Evolutionary conservation across 2,888 invertebrate species (phyloP).

Genomic region (Noctua pronuba): DNA sequence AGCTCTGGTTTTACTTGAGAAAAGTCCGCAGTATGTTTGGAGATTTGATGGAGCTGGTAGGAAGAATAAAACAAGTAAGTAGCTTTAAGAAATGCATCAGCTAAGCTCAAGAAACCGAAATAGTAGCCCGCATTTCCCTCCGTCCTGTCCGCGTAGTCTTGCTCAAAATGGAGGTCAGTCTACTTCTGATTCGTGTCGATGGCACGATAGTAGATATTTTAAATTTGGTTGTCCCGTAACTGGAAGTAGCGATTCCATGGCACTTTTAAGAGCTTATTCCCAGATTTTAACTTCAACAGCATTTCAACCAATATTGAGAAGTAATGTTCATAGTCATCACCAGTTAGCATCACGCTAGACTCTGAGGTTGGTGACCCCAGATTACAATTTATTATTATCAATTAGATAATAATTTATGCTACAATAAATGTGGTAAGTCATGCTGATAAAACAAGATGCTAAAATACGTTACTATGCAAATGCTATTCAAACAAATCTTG

Average conservation of each 20-base stretch:
- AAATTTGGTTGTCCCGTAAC: background rate
- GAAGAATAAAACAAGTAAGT: background rate
- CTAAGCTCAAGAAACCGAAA: background rate
- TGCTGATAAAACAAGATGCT: background rate
- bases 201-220: background rate
- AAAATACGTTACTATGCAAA: slow-evolving; percentile 1
- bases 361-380: slow-evolving; percentile 3
- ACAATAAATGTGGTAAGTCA: slow-evolving; percentile 20
- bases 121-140: background rate
- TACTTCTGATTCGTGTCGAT: background rate
- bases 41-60: background rate
- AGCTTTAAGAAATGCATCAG: background rate
- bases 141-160: background rate
- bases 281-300: background rate
- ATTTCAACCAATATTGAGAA: background rate
- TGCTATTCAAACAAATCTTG: background rate
- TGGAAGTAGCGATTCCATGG: background rate
- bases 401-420: slow-evolving; percentile 18
- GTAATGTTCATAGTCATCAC: background rate
- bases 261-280: background rate
- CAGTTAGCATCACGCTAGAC: slow-evolving; percentile 6
- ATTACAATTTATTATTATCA: slow-evolving; percentile 13
- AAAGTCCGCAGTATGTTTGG: background rate
- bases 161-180: background rate
- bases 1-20: background rate